Evolutionary conservation across 2,797 vertebrate genomes (phyloP).

Genomic region (Pantherophis vulpinus): DNA sequence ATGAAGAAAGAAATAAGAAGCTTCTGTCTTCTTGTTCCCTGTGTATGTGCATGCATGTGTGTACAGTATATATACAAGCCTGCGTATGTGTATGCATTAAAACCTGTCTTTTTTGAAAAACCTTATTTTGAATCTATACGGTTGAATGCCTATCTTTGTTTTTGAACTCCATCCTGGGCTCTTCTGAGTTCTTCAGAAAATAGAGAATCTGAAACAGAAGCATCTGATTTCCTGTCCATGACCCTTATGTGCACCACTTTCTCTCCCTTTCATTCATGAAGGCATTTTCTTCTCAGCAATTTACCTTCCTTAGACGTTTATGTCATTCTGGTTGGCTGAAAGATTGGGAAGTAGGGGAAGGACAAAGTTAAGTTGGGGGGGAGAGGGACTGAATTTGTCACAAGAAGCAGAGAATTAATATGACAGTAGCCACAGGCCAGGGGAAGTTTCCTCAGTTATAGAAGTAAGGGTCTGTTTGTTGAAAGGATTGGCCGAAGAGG

Average conservation of each 20-base stretch:
- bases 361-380: neutral
- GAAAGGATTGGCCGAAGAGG: neutral
- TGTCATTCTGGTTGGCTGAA: neutral
- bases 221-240: constrained; percentile 55
- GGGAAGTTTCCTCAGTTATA: neutral
- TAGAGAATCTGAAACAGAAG: constrained; percentile 59
- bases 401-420: neutral
- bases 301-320: neutral
- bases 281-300: neutral
- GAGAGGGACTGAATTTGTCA: neutral
- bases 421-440: neutral
- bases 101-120: neutral
- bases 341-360: neutral
- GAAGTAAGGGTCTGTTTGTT: neutral
- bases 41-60: neutral
- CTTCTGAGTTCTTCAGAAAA: constrained; percentile 48
- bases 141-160: constrained; percentile 41
- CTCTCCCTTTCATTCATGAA: constrained; percentile 53
- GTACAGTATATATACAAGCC: neutral
- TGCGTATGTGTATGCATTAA: neutral
- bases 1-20: neutral
- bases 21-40: neutral
- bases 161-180: constrained; percentile 39
- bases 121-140: constrained; percentile 26
- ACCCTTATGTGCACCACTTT: constrained; percentile 60